These are phyloP conservation scores for Piaya cayana DNA, from an alignment of 2,113 vertebrate genomes.

Conservation along the genomic window DNA sequence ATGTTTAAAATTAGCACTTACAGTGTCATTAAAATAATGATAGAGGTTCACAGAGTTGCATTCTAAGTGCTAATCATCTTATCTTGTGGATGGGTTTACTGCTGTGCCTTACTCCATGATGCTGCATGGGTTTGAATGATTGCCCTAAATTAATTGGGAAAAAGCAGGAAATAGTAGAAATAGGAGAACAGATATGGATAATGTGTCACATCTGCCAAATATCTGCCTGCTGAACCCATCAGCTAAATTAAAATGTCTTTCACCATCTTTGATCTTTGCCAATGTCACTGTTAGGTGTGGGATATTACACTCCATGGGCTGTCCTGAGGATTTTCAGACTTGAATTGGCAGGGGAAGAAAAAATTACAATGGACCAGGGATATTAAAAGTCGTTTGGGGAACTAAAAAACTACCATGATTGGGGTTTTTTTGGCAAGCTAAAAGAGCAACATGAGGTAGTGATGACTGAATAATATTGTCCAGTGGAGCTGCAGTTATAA, in stretches of 20 bases:
- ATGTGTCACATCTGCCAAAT: constrained; percentile 42
- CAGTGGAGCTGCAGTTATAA: not conserved
- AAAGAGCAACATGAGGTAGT: not conserved
- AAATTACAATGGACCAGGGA: not conserved
- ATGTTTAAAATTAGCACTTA: constrained; percentile 42
- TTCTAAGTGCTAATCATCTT: constrained; percentile 15
- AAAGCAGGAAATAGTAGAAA: not conserved
- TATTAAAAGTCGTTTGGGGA: not conserved
- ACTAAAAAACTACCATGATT: not conserved
- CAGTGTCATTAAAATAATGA: constrained; percentile 37
- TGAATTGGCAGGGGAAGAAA: not conserved
- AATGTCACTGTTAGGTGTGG: not conserved
- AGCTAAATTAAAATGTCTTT: constrained; percentile 46
- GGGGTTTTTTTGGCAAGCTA: not conserved
- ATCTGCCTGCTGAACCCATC: constrained; percentile 23
- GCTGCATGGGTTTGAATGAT: not conserved
- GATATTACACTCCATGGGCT: not conserved
- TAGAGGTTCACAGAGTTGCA: not conserved
- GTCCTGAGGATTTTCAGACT: not conserved
- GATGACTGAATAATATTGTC: not conserved
- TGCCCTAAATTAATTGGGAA: not conserved
- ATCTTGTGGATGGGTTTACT: not conserved
- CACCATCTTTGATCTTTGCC: not conserved
- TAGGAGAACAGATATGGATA: not conserved
- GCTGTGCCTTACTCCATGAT: constrained; percentile 6